Percentiles rank a stretch among this genome's conserved stretches.
These are phyloP conservation scores for Sinopyrophorus schimmeli DNA, from an alignment of 2,888 invertebrate genomes.

Conservation along the genomic window DNA sequence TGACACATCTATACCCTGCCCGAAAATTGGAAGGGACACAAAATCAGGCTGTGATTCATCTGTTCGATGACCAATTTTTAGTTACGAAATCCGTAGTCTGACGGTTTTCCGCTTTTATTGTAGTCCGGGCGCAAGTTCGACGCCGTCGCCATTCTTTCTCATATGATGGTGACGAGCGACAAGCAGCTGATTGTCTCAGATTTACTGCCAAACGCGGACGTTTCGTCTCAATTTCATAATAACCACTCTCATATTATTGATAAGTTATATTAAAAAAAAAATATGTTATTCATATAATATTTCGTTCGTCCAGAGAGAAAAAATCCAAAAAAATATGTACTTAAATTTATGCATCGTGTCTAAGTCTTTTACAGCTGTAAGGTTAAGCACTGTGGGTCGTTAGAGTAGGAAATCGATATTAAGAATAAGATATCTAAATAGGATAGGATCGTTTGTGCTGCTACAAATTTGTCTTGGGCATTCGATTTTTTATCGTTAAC, in stretches of 20 bases:
- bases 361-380: slow-evolving; percentile 43
- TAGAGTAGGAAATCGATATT: slow-evolving; percentile 45
- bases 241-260: slow-evolving; percentile 19
- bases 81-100: slow-evolving; percentile 50
- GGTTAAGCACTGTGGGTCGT: slow-evolving; percentile 47
- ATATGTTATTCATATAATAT: slow-evolving; percentile 31
- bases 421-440: slow-evolving; percentile 43
- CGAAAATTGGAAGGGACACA: slow-evolving; percentile 50
- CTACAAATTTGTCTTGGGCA: slow-evolving; percentile 34
- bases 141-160: slow-evolving; percentile 35
- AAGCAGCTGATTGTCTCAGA: slow-evolving; percentile 41
- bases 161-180: slow-evolving; percentile 32
- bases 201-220: slow-evolving; percentile 36
- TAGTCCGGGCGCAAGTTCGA: slow-evolving; percentile 46
- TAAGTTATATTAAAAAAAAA: slow-evolving; percentile 23
- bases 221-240: slow-evolving; percentile 24
- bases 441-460: slow-evolving; percentile 48
- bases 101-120: slow-evolving; percentile 45
- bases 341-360: slow-evolving; percentile 43
- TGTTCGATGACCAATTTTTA: slow-evolving; percentile 57
- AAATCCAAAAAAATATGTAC: slow-evolving; percentile 42
- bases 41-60: slow-evolving; percentile 61
- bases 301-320: slow-evolving; percentile 49
- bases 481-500: slow-evolving; percentile 3
- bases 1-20: slow-evolving; percentile 39